A percentile compares a stretch with the other conserved stretches of the same genome.
Conservation (phyloP, 1,140 invertebrate genomes). For the Andrena cerasifolii region DNA sequence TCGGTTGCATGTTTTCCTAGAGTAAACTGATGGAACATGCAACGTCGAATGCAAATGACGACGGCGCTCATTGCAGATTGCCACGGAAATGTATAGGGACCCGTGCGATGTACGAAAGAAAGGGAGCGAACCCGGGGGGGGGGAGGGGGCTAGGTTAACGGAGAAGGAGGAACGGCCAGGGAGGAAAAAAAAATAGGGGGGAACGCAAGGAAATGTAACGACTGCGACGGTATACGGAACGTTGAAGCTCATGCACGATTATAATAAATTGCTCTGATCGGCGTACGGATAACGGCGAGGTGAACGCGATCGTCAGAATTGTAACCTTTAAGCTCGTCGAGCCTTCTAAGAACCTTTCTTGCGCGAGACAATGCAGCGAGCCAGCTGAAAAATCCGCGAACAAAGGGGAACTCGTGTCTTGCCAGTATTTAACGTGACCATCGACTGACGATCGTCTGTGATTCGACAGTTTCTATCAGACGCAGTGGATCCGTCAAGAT, state of each 20-base stretch:
- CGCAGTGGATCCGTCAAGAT: too few relatives aligned
- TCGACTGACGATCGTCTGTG: neutral
- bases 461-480: constrained; percentile 28
- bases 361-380: constrained; percentile 52
- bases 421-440: constrained; percentile 21
- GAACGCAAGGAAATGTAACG: constrained; percentile 32
- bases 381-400: constrained; percentile 58
- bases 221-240: constrained; percentile 45
- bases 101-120: constrained; percentile 22
- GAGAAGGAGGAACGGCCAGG: neutral
- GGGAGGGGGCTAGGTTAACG: neutral
- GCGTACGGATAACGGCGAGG: constrained; percentile 48
- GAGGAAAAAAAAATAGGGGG: neutral
- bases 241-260: constrained; percentile 62
- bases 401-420: constrained; percentile 51
- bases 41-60: constrained; percentile 70
- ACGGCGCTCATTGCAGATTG: constrained; percentile 67
- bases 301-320: constrained; percentile 59
- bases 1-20: constrained; percentile 69
- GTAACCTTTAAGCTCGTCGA: constrained; percentile 57
- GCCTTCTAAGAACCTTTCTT: constrained; percentile 54
- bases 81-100: constrained; percentile 60
- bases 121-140: neutral
- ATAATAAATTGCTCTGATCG: constrained; percentile 68
- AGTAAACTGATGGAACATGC: constrained; percentile 70